Base-by-base conservation (phyloP, 2,113 vertebrate species). In the Nesogale talazaci region DNA sequence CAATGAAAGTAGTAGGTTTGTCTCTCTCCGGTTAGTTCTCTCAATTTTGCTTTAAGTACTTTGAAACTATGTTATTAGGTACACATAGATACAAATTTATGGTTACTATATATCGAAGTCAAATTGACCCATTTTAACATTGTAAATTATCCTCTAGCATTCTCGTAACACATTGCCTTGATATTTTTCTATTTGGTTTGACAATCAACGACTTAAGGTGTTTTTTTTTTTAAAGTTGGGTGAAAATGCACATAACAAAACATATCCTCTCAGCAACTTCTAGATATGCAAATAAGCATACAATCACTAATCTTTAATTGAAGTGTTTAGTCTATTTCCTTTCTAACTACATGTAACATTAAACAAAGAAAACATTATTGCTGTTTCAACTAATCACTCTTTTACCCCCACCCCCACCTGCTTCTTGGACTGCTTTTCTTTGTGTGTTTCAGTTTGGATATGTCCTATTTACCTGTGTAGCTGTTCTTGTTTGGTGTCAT, bases 181-280 rank as follows among this genome's bases (percentile, higher is more conserved):
- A 78, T 46, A 77, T 78, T 92, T 92, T 92, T 85, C 84, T 94
- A 70, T 61, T 11, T 56, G 83, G 31, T 74, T 92, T 94, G 74
- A 87, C 23, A 94, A 78, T 70, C 67, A 70, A 15, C 34, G 31
- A 34, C 67, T 34, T 34, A 34, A n/a, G n/a, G n/a, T 29, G 4
- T 14, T n/a, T 70, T 31, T 17, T 19, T 70, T 70, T 52, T 52
- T 52, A 12, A 52, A 52, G 10, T 52, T 52, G 46, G 16, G 67
- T 70, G n/a, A 70, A 70, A 70, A 34, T 70, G 34, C 10, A 69
- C 29, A 70, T 15, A 70, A 70, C 17, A 70, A 70, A 34, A 70
- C 15, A n/a, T 34, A 70, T 2, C 2, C 29, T 70, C 14, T 19
- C 15, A 70, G n/a, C 67, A 69, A 34, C n/a, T n/a, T 34, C 67